Conservation (phyloP, 2,888 invertebrate species). For the Uropetala carovei region DNA sequence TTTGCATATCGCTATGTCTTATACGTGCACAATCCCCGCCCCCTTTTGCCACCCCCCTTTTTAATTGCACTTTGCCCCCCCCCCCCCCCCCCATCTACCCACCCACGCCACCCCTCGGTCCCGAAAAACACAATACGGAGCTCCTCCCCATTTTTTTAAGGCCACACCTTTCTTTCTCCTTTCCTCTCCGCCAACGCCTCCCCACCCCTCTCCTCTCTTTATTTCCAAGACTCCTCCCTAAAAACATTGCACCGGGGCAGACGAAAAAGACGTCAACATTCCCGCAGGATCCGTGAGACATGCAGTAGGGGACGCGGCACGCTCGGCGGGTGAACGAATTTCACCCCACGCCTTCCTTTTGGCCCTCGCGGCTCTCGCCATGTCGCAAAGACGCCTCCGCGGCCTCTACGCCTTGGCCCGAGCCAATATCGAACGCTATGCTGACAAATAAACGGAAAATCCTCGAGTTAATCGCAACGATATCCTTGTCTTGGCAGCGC, state of each 20-base stretch:
- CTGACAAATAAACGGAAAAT: too few relatives aligned
- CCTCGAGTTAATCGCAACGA: too few relatives aligned
- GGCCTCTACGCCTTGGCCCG: too few relatives aligned
- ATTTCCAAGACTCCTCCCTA: slow-evolving; percentile 47
- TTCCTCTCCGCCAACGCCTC: slow-evolving; percentile 18
- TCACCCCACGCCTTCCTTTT: neutral
- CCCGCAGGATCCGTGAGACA: neutral
- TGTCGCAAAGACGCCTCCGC: too few relatives aligned
- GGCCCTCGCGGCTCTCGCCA: too few relatives aligned
- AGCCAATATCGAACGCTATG: too few relatives aligned
- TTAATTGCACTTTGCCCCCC: neutral
- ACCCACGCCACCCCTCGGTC: neutral
- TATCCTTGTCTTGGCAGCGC: too few relatives aligned
- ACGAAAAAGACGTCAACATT: neutral
- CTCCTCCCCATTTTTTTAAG: slow-evolving; percentile 60
- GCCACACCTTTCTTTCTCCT: slow-evolving; percentile 57
- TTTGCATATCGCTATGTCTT: neutral
- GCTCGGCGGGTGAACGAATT: neutral
- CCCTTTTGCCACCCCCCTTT: neutral
- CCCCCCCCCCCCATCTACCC: neutral
- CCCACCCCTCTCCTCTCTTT: neutral
- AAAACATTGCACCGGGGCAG: slow-evolving; percentile 11
- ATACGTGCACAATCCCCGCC: slow-evolving; percentile 29
- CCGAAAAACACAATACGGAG: slow-evolving; percentile 53
- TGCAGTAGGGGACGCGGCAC: neutral